Conservation (phyloP, 1,140 invertebrate species). For the Drosophila triauraria region DNA sequence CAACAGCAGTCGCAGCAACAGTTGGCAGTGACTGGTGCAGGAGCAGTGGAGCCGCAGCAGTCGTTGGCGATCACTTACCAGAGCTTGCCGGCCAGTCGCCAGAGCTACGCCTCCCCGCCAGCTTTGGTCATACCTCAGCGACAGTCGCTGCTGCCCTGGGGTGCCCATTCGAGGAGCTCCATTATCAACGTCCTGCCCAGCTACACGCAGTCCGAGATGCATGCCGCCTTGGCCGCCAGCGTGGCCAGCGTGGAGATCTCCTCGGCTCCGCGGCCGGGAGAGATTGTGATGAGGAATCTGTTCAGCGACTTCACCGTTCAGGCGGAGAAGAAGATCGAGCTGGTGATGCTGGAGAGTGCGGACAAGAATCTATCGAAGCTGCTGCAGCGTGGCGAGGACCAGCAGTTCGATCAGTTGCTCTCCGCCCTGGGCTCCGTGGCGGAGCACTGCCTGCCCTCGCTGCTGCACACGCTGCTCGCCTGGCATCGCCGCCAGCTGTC, state of each 20-base stretch:
- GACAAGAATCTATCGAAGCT: slow-evolving; percentile 97
- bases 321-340: slow-evolving; percentile 97
- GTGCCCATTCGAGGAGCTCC: slow-evolving; percentile 76
- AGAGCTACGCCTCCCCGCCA: slow-evolving; percentile 69
- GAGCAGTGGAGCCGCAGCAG: slow-evolving; percentile 29
- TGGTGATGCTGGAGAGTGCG: slow-evolving; percentile 95
- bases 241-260: slow-evolving; percentile 68
- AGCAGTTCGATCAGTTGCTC: slow-evolving; percentile 97
- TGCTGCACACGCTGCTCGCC: slow-evolving; percentile 96
- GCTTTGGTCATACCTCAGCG: slow-evolving; percentile 76
- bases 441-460: slow-evolving; percentile 98
- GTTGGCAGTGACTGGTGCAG: slow-evolving; percentile 32
- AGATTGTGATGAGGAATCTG: slow-evolving; percentile 97
- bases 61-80: slow-evolving; percentile 57
- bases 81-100: slow-evolving; percentile 56
- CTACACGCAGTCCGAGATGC: slow-evolving; percentile 75
- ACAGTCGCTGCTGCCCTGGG: slow-evolving; percentile 81
- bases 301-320: slow-evolving; percentile 97
- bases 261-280: slow-evolving; percentile 89
- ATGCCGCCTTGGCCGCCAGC: slow-evolving; percentile 67
- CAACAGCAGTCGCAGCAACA: slow-evolving; percentile 22
- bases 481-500: slow-evolving; percentile 97
- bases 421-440: slow-evolving; percentile 96
- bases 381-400: slow-evolving; percentile 97
- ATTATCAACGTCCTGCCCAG: slow-evolving; percentile 79